Conservation (phyloP, 2,797 vertebrate species). For the Tympanoctomys barrerae region DNA sequence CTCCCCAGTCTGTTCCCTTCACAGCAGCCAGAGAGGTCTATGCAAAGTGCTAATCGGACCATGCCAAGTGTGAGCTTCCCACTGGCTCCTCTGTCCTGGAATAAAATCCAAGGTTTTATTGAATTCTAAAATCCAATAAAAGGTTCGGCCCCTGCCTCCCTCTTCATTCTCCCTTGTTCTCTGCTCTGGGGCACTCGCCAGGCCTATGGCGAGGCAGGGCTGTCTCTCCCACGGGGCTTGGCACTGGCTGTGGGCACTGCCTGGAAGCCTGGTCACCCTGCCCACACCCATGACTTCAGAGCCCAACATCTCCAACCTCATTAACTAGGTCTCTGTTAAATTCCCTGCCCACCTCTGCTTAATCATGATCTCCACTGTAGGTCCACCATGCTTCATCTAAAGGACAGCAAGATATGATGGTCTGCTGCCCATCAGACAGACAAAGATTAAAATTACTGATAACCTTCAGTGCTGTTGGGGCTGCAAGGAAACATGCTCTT, state of each 20-base stretch:
- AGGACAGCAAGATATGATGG: background rate
- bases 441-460: background rate
- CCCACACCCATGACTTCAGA: background rate
- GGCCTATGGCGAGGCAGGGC: background rate
- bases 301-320: background rate
- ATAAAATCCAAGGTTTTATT: background rate
- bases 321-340: background rate
- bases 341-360: background rate
- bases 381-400: constrained; percentile 8
- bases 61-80: background rate
- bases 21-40: background rate
- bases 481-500: background rate
- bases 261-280: background rate
- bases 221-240: background rate
- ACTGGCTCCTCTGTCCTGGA: background rate
- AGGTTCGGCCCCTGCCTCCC: background rate
- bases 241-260: background rate
- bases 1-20: background rate
- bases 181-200: background rate
- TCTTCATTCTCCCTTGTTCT: background rate
- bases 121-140: too few species aligned
- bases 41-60: background rate
- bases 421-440: background rate
- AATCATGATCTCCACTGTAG: background rate
- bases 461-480: background rate